Conservation (phyloP, 2,888 invertebrate genomes). For the Drosophila lacicola region DNA sequence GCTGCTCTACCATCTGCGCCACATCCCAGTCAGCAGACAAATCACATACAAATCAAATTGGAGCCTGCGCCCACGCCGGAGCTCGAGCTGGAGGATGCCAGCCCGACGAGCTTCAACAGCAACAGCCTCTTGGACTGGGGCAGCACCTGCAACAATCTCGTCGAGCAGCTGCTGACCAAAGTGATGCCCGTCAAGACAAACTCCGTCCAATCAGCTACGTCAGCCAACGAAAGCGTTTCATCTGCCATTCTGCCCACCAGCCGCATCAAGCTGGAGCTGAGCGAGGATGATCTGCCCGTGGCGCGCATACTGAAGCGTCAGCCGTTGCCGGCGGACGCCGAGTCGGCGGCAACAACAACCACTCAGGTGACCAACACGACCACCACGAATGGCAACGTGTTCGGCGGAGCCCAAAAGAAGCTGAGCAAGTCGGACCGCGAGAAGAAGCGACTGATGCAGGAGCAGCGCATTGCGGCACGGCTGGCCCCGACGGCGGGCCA, state of each 20-base stretch:
- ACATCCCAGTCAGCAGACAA: conserved; percentile 39
- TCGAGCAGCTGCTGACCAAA: conserved; percentile 89
- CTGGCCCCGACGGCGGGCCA: conserved; percentile 64
- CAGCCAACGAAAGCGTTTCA: background rate
- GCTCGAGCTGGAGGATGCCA: conserved; percentile 47
- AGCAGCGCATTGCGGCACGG: conserved; percentile 82
- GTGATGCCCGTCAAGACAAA: conserved; percentile 11
- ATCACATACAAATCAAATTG: conserved; percentile 67
- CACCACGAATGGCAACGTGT: conserved; percentile 38
- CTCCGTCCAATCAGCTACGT: background rate
- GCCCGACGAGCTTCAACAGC: conserved; percentile 28
- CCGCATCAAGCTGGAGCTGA: conserved; percentile 59
- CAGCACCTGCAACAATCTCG: conserved; percentile 91
- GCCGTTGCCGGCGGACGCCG: conserved; percentile 42
- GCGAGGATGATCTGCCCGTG: conserved; percentile 69
- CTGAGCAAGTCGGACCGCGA: conserved; percentile 83
- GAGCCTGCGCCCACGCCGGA: conserved; percentile 44
- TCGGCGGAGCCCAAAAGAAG: conserved; percentile 69
- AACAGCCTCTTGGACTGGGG: conserved; percentile 86
- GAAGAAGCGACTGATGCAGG: conserved; percentile 82
- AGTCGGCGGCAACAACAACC: conserved; percentile 60
- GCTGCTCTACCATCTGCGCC: conserved; percentile 30
- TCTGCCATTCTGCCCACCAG: background rate
- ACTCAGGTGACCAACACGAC: conserved; percentile 65
- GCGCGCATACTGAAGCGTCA: conserved; percentile 61